Conservation (phyloP, 37 sponge, comb jelly and placozoan species). For the Aplysina aerophoba region DNA sequence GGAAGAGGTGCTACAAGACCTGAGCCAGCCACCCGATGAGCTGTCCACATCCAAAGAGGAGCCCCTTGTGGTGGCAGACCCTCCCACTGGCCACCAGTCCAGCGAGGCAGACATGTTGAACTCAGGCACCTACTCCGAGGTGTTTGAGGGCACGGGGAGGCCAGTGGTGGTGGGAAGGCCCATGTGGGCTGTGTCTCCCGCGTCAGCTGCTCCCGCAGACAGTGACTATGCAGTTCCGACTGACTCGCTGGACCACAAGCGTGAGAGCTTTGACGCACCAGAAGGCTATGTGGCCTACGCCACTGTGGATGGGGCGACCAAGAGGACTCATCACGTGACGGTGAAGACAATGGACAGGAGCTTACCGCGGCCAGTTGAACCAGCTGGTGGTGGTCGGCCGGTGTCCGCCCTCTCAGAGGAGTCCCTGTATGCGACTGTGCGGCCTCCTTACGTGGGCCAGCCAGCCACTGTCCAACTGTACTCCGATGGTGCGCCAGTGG, state of each 20-base stretch:
- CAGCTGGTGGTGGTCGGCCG: no score
- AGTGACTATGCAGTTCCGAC: constrained; percentile 7
- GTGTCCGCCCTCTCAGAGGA: no score
- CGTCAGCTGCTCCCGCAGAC: neutral
- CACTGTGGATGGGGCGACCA: neutral
- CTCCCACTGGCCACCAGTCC: neutral
- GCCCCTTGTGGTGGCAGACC: neutral
- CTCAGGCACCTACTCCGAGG: neutral
- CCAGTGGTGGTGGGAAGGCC: neutral
- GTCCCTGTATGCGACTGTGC: no score
- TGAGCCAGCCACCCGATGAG: neutral
- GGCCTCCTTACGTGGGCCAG: no score
- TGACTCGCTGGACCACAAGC: neutral
- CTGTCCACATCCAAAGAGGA: neutral
- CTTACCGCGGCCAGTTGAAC: no score
- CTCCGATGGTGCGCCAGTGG: no score
- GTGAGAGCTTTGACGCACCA: neutral
- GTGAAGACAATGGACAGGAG: neutral
- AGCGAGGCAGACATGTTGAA: neutral
- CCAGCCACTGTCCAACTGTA: no score
- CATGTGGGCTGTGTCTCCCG: neutral
- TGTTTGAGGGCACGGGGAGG: neutral
- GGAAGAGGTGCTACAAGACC: neutral
- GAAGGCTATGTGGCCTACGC: constrained; percentile 26
- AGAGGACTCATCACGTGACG: neutral